Evolutionary conservation across 2,888 invertebrate species (phyloP), one percentile per base, ranked within the genome.

Genomic region (Automeris io): DNA sequence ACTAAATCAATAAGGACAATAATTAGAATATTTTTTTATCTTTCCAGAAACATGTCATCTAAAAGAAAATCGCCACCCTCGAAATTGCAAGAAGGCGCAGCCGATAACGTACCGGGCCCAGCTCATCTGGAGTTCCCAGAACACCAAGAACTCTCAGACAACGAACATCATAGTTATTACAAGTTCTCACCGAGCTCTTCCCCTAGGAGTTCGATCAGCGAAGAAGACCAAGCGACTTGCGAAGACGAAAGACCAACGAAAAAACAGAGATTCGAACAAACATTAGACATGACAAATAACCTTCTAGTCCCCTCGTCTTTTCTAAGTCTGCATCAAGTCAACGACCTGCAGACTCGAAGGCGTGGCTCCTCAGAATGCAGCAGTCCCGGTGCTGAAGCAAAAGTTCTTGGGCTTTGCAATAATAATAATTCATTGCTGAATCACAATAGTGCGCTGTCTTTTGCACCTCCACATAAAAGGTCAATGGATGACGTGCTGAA

Each of bases 21-120:
- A 26, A 26, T 29, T n/a, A 9, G 42, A 42, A 45, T 13, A 1
- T 0, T 9, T 2, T 2, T 21, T 64, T 78, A 87, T 88, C 80
- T 90, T 90, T 50, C 23, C 92, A 93, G 93, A 91, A 95, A 92
- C 89, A 96, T 96, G 96, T 96, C 96, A 91, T 96, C 96, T 88
- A 96, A 96, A 92, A 92, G 96, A 88, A 96, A 96, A 89, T 96
- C 96, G 82, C 95, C 96, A 82, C 96, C 96, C 79, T 95, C 95
- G 66, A 96, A 96, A 90, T 90, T 96, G 86, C 95, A 95, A 90
- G 92, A 93, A 89, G 88, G 87, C 82, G 89, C 86, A 68, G 61
- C 85, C 63, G 69, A 87, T 62, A 76, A 79, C 66, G 86, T 79
- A 62, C 86, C 88, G 58, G 89, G 89, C 56, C 88, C 89, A 54